phyloP scores from a whole-genome alignment of 2,888 invertebrate species.

The Eupithecia vulgata region DNA sequence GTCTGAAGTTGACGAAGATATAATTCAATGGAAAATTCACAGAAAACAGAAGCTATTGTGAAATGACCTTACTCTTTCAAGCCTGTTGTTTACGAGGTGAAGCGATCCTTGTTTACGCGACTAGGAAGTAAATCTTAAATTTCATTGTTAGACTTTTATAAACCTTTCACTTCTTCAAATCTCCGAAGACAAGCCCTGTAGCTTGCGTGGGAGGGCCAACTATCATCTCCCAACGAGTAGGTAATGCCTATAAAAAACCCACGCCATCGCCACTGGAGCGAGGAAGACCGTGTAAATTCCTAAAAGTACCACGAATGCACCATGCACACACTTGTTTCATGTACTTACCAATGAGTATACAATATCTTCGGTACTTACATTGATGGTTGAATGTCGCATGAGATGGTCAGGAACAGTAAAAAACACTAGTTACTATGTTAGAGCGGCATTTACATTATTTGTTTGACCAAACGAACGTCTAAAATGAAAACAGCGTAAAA shows the following conservation, averaged over 20 bases:
- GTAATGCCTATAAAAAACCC: slow-evolving; percentile 41
- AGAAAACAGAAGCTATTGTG: not conserved
- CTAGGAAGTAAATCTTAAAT: slow-evolving; percentile 5
- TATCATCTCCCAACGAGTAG: slow-evolving; percentile 30
- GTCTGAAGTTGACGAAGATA: not conserved
- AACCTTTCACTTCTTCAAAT: slow-evolving; percentile 53
- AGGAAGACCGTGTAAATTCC: slow-evolving; percentile 39
- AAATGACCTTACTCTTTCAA: slow-evolving; percentile 28
- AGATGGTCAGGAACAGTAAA: not conserved
- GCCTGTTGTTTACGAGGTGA: slow-evolving; percentile 9
- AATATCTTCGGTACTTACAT: too few species aligned
- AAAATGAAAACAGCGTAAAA: not conserved
- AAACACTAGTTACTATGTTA: not conserved
- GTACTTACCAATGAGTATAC: too few species aligned
- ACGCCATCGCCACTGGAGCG: slow-evolving; percentile 54
- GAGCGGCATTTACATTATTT: not conserved
- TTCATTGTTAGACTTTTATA: not conserved
- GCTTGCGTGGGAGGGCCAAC: slow-evolving; percentile 43
- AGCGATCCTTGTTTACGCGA: slow-evolving; percentile 7
- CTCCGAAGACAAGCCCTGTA: slow-evolving; percentile 19
- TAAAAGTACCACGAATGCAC: slow-evolving; percentile 43
- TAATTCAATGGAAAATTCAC: not conserved
- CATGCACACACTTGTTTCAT: slow-evolving; percentile 15
- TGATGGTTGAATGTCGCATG: not conserved
- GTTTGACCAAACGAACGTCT: not conserved